phyloP scores from a whole-genome alignment of 2,113 vertebrate genomes.

The Donacobius atricapilla region DNA sequence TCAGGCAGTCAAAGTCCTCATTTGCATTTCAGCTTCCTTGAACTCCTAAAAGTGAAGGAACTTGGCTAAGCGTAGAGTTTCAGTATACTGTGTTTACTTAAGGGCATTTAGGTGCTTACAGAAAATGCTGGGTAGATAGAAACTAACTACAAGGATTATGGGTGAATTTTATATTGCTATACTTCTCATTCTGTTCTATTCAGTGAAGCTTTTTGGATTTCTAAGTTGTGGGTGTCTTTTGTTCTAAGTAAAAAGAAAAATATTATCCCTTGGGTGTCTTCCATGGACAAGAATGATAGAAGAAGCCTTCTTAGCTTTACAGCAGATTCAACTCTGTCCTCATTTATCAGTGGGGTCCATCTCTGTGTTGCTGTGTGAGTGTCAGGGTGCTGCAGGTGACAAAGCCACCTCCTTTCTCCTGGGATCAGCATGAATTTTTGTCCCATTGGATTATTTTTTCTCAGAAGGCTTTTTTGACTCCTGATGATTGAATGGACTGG shows the following conservation, averaged over 20 bases:
- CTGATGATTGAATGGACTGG: background rate
- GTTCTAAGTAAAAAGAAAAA: background rate
- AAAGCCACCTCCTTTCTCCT: background rate
- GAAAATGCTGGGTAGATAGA: background rate
- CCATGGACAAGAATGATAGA: background rate
- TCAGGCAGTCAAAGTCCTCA: background rate
- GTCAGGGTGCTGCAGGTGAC: background rate
- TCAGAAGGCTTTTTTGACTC: background rate
- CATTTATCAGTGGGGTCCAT: background rate
- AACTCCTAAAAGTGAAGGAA: background rate
- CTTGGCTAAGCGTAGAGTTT: background rate
- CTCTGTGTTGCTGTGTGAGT: background rate
- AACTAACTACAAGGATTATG: background rate
- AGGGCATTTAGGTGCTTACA: background rate
- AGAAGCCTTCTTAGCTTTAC: background rate
- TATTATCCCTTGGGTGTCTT: background rate
- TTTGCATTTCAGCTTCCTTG: constrained; percentile 7
- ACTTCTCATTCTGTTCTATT: background rate
- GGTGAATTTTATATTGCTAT: background rate
- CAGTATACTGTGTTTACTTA: background rate
- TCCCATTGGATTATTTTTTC: background rate
- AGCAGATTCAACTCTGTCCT: background rate
- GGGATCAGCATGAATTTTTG: background rate
- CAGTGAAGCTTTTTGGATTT: background rate
- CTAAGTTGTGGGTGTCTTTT: background rate